Base-by-base conservation (phyloP, 2,113 vertebrate species). In the Noturus placidus region DNA sequence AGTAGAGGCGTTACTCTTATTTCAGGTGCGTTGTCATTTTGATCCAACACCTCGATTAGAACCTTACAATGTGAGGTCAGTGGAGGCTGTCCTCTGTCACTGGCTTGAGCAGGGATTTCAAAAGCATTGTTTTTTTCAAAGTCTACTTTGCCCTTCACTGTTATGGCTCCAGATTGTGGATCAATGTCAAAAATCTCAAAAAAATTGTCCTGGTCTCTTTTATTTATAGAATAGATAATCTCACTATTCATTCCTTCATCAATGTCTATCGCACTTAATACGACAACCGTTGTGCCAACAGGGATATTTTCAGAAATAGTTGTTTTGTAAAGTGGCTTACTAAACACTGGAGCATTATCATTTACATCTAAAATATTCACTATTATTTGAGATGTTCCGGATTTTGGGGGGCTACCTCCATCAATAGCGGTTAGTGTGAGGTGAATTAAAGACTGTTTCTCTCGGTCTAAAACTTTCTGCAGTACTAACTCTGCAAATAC, bases 11-110 rank as follows among this genome's bases (percentile, higher is more conserved):
- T 95, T 87, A 97, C 89, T 25, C 86, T 87, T 76, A 97, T 91
- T 82, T 95, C 93, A 0, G 97, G 97, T 0, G 88, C 92, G 27
- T 98, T 98, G 76, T 98, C 97, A 4, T 97, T 98, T 20, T 92
- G 65, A 70, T 97, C 96, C 35, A 94, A 0, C 1, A 98, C 91
- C 46, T 97, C 93, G 2, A 98, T 17, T 0, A 92, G 91, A 9
- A 98, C 93, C 0, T 85, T 96, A 78, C 96, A 96, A 3, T 98
- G 96, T 0, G 95, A 91, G 0, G 95, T 93, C 2, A 97, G 72
- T 0, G 96, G 94, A 0, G 92, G 94, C 0, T 91, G 89, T 0
- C 97, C 97, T 81, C 90, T 96, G n/a, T 97, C 96, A 86, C 83
- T 91, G 0, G 94, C 96, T 15, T 96, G 90, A 54, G 95, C 93